Percentiles rank a stretch among this genome's conserved stretches.
Conservation (phyloP, 2,113 vertebrate genomes). For the Clarias macrocephalus region DNA sequence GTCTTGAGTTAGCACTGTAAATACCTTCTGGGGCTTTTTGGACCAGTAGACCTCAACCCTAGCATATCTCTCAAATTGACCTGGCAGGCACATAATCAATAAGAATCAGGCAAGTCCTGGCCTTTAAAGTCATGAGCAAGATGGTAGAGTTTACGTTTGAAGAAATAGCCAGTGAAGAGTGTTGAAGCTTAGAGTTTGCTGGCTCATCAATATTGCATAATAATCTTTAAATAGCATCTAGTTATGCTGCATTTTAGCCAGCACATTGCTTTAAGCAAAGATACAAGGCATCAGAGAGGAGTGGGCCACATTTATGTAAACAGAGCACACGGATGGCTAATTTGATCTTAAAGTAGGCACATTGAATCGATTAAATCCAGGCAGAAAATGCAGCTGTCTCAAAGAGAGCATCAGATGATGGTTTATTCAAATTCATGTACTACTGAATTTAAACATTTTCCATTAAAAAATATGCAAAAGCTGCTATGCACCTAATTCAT, state of each 20-base stretch:
- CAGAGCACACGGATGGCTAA: not conserved
- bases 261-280: not conserved
- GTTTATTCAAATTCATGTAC: not conserved
- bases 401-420: not conserved
- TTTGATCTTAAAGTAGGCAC: not conserved
- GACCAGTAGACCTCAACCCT: not conserved
- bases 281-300: not conserved
- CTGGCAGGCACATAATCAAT: not conserved
- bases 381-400: not conserved
- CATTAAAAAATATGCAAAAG: not conserved
- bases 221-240: not conserved
- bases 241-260: not conserved
- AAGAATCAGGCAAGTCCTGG: not conserved
- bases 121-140: not conserved
- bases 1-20: not conserved
- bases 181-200: not conserved
- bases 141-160: not conserved
- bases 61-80: not conserved
- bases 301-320: not conserved
- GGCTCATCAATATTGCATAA: constrained; percentile 3
- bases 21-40: not conserved
- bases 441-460: not conserved
- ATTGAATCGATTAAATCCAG: not conserved
- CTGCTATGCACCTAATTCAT: too few relatives aligned
- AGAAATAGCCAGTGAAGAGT: not conserved